phyloP scores from a whole-genome alignment of 2,888 invertebrate genomes.

The Agriopis leucophaearia region DNA sequence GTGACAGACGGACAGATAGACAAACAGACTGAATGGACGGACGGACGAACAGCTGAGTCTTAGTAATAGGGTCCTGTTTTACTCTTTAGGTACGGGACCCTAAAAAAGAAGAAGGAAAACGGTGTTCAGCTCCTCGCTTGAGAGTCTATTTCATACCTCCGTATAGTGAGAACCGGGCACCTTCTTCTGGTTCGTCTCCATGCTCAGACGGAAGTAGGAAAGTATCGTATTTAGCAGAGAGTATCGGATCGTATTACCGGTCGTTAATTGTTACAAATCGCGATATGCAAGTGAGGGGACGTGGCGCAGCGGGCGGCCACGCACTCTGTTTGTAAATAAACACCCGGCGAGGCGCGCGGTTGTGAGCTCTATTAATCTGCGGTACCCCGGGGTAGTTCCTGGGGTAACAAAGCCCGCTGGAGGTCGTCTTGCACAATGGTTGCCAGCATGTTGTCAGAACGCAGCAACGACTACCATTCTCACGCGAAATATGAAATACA shows the following conservation, averaged over 20 bases:
- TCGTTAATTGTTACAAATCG: constrained; percentile 73
- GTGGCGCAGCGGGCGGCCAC: constrained; percentile 69
- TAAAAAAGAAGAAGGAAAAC: no score
- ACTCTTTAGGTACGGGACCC: no score
- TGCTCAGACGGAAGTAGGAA: constrained; percentile 34
- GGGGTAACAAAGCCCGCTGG: constrained; percentile 53
- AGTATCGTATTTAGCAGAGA: constrained; percentile 39
- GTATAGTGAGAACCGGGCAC: no score
- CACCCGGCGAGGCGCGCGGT: constrained; percentile 69
- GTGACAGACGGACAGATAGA: no score
- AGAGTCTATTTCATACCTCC: no score
- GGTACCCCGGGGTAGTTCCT: constrained; percentile 40
- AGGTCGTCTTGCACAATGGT: constrained; percentile 66
- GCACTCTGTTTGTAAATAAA: constrained; percentile 84
- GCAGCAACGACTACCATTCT: constrained; percentile 62
- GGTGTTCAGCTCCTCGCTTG: no score
- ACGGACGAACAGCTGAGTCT: no score
- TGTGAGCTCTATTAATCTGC: constrained; percentile 26
- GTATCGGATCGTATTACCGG: constrained; percentile 69
- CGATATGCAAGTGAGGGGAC: constrained; percentile 59
- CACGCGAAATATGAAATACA: constrained; percentile 74
- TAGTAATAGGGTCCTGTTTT: no score
- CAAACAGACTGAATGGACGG: no score
- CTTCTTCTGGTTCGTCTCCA: constrained; percentile 2
- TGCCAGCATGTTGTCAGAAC: constrained; percentile 70